Base-by-base conservation (phyloP, 2,888 invertebrate species). In the Diloba caeruleocephala region DNA sequence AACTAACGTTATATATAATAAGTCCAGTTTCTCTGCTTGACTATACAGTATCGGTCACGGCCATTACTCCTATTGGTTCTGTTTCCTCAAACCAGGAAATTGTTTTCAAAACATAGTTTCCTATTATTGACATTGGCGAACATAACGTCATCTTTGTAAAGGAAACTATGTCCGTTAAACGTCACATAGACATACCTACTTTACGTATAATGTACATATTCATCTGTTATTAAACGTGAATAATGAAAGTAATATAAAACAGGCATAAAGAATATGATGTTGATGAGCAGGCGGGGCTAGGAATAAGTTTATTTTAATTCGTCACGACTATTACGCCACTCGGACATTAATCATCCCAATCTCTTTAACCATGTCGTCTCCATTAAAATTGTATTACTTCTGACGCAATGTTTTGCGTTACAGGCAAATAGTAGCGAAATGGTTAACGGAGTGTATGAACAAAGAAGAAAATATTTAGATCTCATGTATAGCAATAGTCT, bases 41-140 rank as follows among this genome's bases (percentile, higher is more conserved):
- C 31, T 56, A 56, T 50, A 33, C 55, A 29, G 66, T 74, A 58
- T 71, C 72, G 64, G 78, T 78, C 75, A 76, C 57, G 73, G 76
- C 65, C 74, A 74, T 60, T 62, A 66, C 53, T 58, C 44, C 57
- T 64, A 57, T 61, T 52, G 26, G 61, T 64, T 21, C 1, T 59
- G 70, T 78, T 79, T 77, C 70, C 67, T 64, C 72, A 63, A 68
- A 78, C 63, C 71, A 71, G 79, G 79, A 79, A 79, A 75, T 74
- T 74, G 75, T 78, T 81, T 79, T 78, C 70, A 76, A 74, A 85
- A 80, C 76, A 79, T 60, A 48, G 67, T 71, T 65, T 62, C 57
- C 71, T 76, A 76, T 73, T 71, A 71, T 59, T 76, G 74, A 60
- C 66, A 65, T 48, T 62, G 46, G 50, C 43, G 50, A 68, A 56